Percentiles rank a stretch among this genome's conserved stretches.
These are phyloP conservation scores for Berghia stephanieae DNA, from an alignment of 1,140 invertebrate genomes.

Conservation along the genomic window DNA sequence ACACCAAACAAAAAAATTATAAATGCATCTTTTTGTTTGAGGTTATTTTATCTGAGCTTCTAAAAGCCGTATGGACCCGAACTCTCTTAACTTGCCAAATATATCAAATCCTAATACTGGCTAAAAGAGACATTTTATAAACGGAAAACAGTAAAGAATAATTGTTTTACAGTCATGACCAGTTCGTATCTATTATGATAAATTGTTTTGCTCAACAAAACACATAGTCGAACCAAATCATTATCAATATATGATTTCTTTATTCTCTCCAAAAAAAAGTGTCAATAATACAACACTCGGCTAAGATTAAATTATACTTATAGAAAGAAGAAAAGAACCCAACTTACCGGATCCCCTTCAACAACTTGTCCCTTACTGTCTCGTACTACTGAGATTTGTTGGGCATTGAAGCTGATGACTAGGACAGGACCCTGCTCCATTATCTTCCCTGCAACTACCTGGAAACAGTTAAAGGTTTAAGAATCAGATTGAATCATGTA, in stretches of 20 bases:
- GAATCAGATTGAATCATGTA: too few species aligned
- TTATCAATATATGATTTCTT: background rate
- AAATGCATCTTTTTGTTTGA: too few species aligned
- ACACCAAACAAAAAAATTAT: too few species aligned
- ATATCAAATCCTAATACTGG: too few species aligned
- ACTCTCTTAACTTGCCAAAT: too few species aligned
- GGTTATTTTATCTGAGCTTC: too few species aligned
- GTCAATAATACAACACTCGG: background rate
- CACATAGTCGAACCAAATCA: background rate
- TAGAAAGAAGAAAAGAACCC: background rate
- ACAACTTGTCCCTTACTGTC: conserved; percentile 86
- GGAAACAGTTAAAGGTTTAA: too few species aligned
- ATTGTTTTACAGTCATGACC: too few species aligned
- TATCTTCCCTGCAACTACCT: conserved; percentile 94
- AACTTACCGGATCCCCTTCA: conserved; percentile 85
- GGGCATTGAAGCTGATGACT: conserved; percentile 93
- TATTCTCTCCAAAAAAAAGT: background rate
- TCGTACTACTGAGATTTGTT: conserved; percentile 93
- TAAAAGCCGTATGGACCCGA: too few species aligned
- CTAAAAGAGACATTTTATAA: too few species aligned
- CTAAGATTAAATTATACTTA: background rate
- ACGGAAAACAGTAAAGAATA: too few species aligned
- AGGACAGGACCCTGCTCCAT: conserved; percentile 99
- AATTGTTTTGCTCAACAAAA: background rate
- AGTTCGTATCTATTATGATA: background rate